Evolutionary conservation across 37 sponge, comb jelly and placozoan genomes (phyloP).

Genomic region (Diacarnus erythraeanus): DNA sequence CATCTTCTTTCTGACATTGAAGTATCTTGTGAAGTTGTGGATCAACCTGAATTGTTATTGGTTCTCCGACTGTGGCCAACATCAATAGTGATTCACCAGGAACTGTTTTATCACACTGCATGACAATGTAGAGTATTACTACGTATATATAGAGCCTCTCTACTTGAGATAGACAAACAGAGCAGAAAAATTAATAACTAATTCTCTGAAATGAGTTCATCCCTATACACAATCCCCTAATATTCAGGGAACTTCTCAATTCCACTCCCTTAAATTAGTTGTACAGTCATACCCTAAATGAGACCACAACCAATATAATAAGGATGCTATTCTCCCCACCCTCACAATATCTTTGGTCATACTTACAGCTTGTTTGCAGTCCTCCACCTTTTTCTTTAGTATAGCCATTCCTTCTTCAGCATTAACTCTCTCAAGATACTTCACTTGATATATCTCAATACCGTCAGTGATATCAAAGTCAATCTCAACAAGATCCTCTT

Average conservation of each 20-base stretch:
- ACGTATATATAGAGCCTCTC: no score
- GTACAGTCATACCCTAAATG: no score
- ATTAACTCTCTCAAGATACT: neutral
- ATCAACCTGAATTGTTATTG: slow-evolving; percentile 11
- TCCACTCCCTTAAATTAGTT: neutral
- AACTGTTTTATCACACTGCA: neutral
- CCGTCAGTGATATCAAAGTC: neutral
- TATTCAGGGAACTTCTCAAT: neutral
- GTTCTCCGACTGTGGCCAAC: slow-evolving; percentile 14
- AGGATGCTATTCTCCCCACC: no score
- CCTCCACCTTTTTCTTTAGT: neutral
- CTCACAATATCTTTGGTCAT: no score
- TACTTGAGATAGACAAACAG: no score
- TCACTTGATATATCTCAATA: neutral
- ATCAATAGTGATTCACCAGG: slow-evolving; percentile 11
- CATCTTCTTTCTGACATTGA: neutral
- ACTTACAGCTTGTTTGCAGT: neutral
- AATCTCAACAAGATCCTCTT: slow-evolving; percentile 3
- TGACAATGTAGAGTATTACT: no score
- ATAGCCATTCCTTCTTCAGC: neutral
- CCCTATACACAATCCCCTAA: neutral
- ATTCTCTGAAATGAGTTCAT: neutral
- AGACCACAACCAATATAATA: no score
- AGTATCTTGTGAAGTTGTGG: slow-evolving; percentile 4
- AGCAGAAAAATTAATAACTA: neutral